These are phyloP conservation scores for Gryllus longicercus DNA, from an alignment of 2,888 invertebrate species.

Conservation along the genomic window DNA sequence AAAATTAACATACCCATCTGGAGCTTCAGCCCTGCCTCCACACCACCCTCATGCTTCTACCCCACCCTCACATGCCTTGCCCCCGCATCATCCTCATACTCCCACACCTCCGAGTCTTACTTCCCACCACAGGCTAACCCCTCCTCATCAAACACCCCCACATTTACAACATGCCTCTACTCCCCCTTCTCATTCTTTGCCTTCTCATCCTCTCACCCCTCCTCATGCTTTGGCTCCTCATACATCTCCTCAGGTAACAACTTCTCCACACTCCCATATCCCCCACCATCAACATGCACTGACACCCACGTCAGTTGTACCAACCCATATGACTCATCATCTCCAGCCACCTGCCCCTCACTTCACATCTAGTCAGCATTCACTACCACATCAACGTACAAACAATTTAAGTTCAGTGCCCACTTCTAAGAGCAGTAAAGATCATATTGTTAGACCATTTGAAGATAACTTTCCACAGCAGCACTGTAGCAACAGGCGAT, in stretches of 20 bases:
- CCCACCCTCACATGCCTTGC: constrained; percentile 19
- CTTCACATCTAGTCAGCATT: constrained; percentile 41
- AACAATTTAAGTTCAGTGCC: constrained; percentile 35
- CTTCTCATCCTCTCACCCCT: constrained; percentile 38
- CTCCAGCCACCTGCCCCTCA: constrained; percentile 39
- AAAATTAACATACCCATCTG: constrained; percentile 22
- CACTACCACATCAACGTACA: constrained; percentile 40
- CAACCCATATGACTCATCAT: constrained; percentile 38
- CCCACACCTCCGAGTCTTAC: constrained; percentile 18
- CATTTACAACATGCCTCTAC: constrained; percentile 19
- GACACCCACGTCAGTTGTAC: constrained; percentile 41
- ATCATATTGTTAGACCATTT: constrained; percentile 46
- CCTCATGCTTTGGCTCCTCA: constrained; percentile 35
- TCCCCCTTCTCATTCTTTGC: constrained; percentile 37
- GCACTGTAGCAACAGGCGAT: constrained; percentile 30
- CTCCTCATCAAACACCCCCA: constrained; percentile 19
- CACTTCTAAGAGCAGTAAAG: background rate
- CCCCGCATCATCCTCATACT: constrained; percentile 21
- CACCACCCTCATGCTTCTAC: constrained; percentile 29
- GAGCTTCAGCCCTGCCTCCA: constrained; percentile 24
- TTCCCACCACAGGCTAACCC: constrained; percentile 19
- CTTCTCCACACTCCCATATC: constrained; percentile 27
- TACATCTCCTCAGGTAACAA: constrained; percentile 34
- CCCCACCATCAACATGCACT: constrained; percentile 33
- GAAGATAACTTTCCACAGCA: constrained; percentile 43